A percentile compares a stretch with the other conserved stretches of the same genome.
Evolutionary conservation across 2,113 vertebrate genomes (phyloP).

Genomic region (Grantiella picta): DNA sequence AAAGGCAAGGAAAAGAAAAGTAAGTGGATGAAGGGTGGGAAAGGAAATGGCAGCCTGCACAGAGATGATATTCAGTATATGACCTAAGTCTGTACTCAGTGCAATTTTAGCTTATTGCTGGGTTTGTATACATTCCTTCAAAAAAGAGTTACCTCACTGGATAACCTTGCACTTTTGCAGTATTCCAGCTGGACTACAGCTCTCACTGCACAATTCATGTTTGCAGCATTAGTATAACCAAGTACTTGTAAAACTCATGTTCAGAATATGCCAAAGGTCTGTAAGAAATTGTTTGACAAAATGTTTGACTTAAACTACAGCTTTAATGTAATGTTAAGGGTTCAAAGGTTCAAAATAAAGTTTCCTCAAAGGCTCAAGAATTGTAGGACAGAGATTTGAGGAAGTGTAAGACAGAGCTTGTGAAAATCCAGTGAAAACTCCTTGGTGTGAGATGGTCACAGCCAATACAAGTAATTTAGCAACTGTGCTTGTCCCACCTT

Average conservation of each 20-base stretch:
- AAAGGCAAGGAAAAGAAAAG: constrained; percentile 6
- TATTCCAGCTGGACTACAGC: background rate
- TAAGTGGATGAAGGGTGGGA: background rate
- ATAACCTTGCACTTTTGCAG: background rate
- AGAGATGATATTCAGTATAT: background rate
- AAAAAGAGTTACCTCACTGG: background rate
- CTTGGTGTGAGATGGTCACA: background rate
- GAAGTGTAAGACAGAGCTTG: background rate
- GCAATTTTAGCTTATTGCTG: background rate
- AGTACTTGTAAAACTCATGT: background rate
- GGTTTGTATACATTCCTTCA: background rate
- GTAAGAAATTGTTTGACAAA: background rate
- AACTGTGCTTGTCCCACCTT: background rate
- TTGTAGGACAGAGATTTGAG: background rate
- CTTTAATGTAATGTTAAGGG: background rate
- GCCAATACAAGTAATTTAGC: background rate
- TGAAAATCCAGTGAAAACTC: background rate
- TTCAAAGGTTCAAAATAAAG: background rate
- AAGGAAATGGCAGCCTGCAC: background rate
- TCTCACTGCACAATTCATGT: background rate
- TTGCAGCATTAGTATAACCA: background rate
- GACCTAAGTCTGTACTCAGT: background rate
- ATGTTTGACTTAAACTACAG: background rate
- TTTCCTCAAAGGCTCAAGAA: background rate
- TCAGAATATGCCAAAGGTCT: background rate